Evolutionary conservation across 1,140 invertebrate genomes (phyloP), one percentile per base, ranked within the genome.

Genomic region (Vanessa atalanta): DNA sequence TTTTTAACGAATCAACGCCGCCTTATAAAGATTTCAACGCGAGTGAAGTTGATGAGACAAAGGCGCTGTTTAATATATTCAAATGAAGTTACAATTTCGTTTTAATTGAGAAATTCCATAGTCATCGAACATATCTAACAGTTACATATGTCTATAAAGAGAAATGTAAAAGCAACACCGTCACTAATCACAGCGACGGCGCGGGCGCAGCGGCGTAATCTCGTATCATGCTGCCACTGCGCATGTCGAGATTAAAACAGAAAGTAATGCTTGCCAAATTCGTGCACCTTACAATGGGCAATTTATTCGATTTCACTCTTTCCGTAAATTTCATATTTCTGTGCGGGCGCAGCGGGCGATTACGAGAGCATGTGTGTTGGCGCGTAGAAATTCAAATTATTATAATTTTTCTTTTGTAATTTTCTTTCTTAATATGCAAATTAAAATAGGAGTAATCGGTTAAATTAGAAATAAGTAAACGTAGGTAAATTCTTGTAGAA

Each of bases 301-400:
- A 90, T 91, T 91, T 88, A 88, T 88, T 85, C 88, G 85, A 90
- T 91, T 90, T 91, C 89, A 90, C 89, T 90, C 79, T 88, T 89
- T 89, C 80, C 87, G 85, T 82, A 83, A 89, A 85, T 87, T 90
- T 88, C 84, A 89, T 86, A 89, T 86, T 85, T 86, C 75, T 79
- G 72, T 73, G 76, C 77, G 79, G 72, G 82, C 79, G 78, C 77
- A 64, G 70, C 75, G 75, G 70, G 55, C 31, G 64, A 23, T 63
- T 53, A 68, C 53, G 43, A 61, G 47, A 73, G 43, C 63, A 20
- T 15, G 55, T 37, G 15, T 37, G 15, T 26, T 37, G 57, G 14
- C 12, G 26, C 23, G 16, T 23, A 16, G 55, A 1, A 0, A 12
- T 37, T 43, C 9, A 15, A 60, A 61, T 5, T 61, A 15, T 37